Conservation (phyloP, 2,113 vertebrate genomes). For the Procavia capensis region DNA sequence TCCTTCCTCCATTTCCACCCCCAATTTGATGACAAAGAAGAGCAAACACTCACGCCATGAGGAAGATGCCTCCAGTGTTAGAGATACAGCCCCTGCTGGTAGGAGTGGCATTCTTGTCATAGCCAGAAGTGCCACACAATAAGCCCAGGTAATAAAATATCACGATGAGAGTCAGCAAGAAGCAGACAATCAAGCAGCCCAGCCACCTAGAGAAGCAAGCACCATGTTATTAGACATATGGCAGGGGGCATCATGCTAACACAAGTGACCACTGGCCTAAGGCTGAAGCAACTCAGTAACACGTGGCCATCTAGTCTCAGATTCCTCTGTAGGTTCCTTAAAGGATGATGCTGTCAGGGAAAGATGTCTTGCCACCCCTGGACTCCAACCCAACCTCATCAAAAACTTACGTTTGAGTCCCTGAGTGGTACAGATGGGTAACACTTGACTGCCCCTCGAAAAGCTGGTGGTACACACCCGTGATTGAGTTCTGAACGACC, state of each 20-base stretch:
- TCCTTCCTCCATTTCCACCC: neutral
- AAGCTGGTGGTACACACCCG: neutral
- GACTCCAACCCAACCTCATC: neutral
- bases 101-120: conserved; percentile 93
- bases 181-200: conserved; percentile 91
- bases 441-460: neutral
- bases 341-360: fast-evolving
- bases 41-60: conserved; percentile 94
- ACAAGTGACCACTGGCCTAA: fast-evolving
- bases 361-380: neutral
- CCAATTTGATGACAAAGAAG: neutral
- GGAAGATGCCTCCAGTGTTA: conserved; percentile 96
- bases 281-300: fast-evolving
- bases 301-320: fast-evolving
- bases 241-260: fast-evolving
- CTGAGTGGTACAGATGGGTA: neutral
- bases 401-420: neutral
- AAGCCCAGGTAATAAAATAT: conserved; percentile 95
- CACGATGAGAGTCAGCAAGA: conserved; percentile 93
- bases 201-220: conserved; percentile 91
- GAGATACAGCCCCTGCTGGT: conserved; percentile 96
- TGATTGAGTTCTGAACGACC: neutral
- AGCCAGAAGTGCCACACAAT: conserved; percentile 93
- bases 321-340: neutral
- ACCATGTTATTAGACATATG: fast-evolving